Base-by-base conservation (phyloP, 2,797 vertebrate genomes). In the Salarias fasciatus region DNA sequence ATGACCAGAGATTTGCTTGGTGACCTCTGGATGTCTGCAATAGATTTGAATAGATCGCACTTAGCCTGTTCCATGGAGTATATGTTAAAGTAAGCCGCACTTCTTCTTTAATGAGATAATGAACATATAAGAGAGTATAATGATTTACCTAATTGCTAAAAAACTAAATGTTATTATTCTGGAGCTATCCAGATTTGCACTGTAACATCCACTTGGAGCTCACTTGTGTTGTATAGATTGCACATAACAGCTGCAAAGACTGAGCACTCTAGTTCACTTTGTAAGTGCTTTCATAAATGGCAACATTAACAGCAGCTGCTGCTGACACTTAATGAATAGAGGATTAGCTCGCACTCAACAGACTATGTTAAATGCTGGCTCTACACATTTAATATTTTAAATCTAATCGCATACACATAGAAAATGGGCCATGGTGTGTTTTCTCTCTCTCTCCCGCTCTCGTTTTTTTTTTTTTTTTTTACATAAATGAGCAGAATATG, bases 271-370 rank as follows among this genome's bases (percentile, higher is more conserved):
- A 10, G 44, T 14, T 41, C 15, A 37, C 4, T 37, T 46, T 62
- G 18, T 55, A 40, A 59, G 51, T 28, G 12, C 14, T 14, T 45
- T 63, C 59, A 55, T 51, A 48, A 65, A 54, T 11, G 31, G 13
- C 30, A 46, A 11, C 47, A 65, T 24, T 2, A 24, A 2, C 18
- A 24, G 18, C 18, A 24, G 18, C 18, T 24, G 48, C 36, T 42
- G 53, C n/a, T 56, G 24, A 63, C 63, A 41, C n/a, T 0, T 33
- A 56, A 53, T 38, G 37, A 61, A 9, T 4, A 5, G 15, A 59
- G 51, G 4, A 69, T 71, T 68, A 54, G 33, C 37, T 56, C 30
- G 9, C 42, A 53, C 38, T 13, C 40, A 37, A 24, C 15, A 9
- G 10, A 15, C 28, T 24, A 13, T 41, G 29, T 46, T 53, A 56